phyloP scores from a whole-genome alignment of 2,113 vertebrate genomes.

The Corvus hawaiiensis region DNA sequence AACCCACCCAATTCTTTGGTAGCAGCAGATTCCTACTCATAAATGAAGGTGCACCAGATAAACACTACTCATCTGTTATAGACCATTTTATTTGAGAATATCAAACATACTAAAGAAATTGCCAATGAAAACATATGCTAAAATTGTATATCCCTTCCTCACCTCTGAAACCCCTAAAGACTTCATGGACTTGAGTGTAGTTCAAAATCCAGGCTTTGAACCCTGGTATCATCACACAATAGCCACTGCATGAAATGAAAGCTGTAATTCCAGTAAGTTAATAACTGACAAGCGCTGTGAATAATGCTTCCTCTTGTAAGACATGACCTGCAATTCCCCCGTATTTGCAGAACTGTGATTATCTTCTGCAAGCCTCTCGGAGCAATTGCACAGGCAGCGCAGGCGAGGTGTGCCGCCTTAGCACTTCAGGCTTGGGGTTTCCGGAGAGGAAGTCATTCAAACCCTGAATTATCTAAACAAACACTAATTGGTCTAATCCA shows the following conservation, averaged over 20 bases:
- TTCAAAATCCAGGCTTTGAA: neutral
- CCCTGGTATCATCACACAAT: neutral
- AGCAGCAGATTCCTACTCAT: neutral
- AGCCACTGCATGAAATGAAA: neutral
- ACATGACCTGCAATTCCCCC: neutral
- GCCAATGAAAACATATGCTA: neutral
- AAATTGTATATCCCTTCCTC: neutral
- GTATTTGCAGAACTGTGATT: constrained; percentile 5
- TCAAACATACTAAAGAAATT: neutral
- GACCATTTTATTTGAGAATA: neutral
- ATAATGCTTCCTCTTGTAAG: neutral
- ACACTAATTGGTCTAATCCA: constrained; percentile 69
- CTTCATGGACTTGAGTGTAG: neutral
- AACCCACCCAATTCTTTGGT: neutral
- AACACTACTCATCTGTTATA: neutral
- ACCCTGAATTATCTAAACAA: constrained; percentile 72
- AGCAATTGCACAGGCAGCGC: constrained; percentile 9
- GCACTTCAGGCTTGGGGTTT: constrained; percentile 58
- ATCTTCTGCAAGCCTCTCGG: neutral
- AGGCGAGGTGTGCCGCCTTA: constrained; percentile 54
- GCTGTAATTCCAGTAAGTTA: neutral
- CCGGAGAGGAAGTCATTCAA: constrained; percentile 78
- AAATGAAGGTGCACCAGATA: neutral
- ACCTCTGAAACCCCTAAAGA: neutral
- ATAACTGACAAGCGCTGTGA: neutral